Evolutionary conservation across 2,113 vertebrate genomes (phyloP).

Genomic region (Dissostichus mawsoni): DNA sequence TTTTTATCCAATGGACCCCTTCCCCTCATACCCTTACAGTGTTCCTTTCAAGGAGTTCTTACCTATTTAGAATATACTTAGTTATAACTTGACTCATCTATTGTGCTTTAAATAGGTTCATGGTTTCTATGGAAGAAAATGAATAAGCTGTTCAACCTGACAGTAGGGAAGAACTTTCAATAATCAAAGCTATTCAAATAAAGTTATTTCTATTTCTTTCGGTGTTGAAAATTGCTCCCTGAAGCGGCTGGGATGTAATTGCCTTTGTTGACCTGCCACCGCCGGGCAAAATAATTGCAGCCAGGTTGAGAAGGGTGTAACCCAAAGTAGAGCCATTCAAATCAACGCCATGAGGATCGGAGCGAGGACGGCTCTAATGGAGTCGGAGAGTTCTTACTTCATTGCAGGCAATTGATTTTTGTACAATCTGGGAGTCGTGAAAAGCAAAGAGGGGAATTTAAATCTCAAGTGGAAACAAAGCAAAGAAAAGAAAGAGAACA

Average conservation of each 20-base stretch:
- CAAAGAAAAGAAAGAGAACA: not conserved
- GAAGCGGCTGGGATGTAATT: slow-evolving; percentile 39
- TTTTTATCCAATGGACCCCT: too few relatives aligned
- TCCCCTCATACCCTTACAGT: not conserved
- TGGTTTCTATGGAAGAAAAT: slow-evolving; percentile 26
- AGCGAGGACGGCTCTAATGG: slow-evolving; percentile 14
- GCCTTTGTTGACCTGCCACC: slow-evolving; percentile 67
- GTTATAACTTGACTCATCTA: slow-evolving; percentile 2
- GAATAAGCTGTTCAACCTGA: slow-evolving; percentile 21
- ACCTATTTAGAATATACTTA: slow-evolving; percentile 2
- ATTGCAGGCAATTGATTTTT: slow-evolving; percentile 8
- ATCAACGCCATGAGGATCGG: slow-evolving; percentile 16
- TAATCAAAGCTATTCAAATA: slow-evolving; percentile 48
- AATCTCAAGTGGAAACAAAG: not conserved
- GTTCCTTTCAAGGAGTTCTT: not conserved
- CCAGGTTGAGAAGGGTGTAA: slow-evolving; percentile 45
- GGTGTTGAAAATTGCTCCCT: slow-evolving; percentile 41
- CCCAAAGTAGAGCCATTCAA: slow-evolving; percentile 44
- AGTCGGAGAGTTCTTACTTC: not conserved
- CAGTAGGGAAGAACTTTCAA: slow-evolving; percentile 28
- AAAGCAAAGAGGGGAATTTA: not conserved
- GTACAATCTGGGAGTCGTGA: not conserved
- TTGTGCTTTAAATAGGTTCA: slow-evolving; percentile 20
- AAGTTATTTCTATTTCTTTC: slow-evolving; percentile 33
- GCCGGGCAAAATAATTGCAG: slow-evolving; percentile 48